Base-by-base conservation (phyloP, 2,888 invertebrate genomes). In the Allygus modestus region DNA sequence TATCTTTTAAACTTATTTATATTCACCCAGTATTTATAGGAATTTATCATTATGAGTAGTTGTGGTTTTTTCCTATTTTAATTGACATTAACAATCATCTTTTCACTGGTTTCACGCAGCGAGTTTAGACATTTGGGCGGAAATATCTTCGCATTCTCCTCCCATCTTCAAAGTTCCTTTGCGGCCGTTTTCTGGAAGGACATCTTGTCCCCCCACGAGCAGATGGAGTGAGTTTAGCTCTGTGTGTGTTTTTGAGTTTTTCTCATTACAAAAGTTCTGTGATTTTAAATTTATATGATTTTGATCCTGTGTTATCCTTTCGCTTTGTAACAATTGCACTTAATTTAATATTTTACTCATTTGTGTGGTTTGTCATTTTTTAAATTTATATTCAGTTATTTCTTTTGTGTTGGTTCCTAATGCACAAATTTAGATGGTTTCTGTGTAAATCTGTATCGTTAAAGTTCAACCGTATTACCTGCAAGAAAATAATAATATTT, bases 141-240 rank as follows among this genome's bases (percentile, higher is more conserved):
- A 79, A 58, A 51, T 79, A 58, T 54, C 79, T 15, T 51, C 58
- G 0, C n/a, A 51, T n/a, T 20, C 79, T 54, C 79, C 75, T 73
- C 83, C 83, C 17, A 28, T 71, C 20, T 77, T 84, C 77, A 81
- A 84, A 46, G 77, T 84, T 20, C 84, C 84, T 15, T 41, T 85
- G 85, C 77, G 85, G 28, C 77, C 83, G 4, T 17, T 81, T n/a
- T 84, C 81, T 1, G 79, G 77, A n/a, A 54, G 71, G 26, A 28
- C 73, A n/a, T 43, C 71, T 9, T 71, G 71, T 54, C 65, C 82
- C 65, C 85, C 84, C 12, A 85, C 85, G 71, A 87, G 86, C 82
- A 84, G 86, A 82, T 87, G 86, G 86, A 87, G 86, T 87, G 86
- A 86, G 87, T 87, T 83, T 12, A 51, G 43, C 11, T 54, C 54